phyloP scores from a whole-genome alignment of 2,113 vertebrate genomes.

The Syngnathus scovelli region DNA sequence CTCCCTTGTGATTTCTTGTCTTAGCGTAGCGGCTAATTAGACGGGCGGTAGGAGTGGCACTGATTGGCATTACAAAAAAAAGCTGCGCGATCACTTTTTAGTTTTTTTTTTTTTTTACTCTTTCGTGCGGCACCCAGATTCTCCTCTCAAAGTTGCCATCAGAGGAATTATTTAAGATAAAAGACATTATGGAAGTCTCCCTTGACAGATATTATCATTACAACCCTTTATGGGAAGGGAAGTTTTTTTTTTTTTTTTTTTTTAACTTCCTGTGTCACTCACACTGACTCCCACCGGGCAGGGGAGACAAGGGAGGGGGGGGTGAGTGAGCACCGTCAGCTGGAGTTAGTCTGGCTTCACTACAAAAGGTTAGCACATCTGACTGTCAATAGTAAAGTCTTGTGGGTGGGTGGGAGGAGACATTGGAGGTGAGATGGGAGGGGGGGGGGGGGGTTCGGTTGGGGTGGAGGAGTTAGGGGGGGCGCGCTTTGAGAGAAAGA shows the following conservation, averaged over 20 bases:
- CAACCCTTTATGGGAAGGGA: constrained; percentile 85
- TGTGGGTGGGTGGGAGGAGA: constrained; percentile 72
- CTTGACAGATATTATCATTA: constrained; percentile 86
- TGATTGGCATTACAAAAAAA: constrained; percentile 92
- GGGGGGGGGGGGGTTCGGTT: constrained; percentile 47
- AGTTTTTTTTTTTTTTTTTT: constrained; percentile 71
- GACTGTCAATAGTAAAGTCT: constrained; percentile 93
- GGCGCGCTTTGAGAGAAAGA: constrained; percentile 93
- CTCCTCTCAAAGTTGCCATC: constrained; percentile 87
- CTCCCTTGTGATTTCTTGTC: constrained; percentile 86
- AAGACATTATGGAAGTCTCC: constrained; percentile 81
- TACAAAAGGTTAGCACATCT: constrained; percentile 99
- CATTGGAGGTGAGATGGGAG: constrained; percentile 75
- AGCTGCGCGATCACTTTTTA: constrained; percentile 76
- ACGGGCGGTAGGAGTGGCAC: constrained; percentile 81
- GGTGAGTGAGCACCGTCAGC: constrained; percentile 81
- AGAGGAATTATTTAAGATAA: constrained; percentile 95
- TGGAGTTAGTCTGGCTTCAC: constrained; percentile 93
- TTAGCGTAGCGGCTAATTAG: constrained; percentile 88
- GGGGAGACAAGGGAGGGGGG: constrained; percentile 48
- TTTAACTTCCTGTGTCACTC: constrained; percentile 26
- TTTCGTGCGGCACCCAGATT: constrained; percentile 52
- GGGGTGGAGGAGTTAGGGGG: constrained; percentile 29
- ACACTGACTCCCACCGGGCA: constrained; percentile 73
- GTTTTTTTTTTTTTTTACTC: constrained; percentile 42